Base-by-base conservation (phyloP, 2,888 invertebrate genomes). In the Odontocolon sp. region DNA sequence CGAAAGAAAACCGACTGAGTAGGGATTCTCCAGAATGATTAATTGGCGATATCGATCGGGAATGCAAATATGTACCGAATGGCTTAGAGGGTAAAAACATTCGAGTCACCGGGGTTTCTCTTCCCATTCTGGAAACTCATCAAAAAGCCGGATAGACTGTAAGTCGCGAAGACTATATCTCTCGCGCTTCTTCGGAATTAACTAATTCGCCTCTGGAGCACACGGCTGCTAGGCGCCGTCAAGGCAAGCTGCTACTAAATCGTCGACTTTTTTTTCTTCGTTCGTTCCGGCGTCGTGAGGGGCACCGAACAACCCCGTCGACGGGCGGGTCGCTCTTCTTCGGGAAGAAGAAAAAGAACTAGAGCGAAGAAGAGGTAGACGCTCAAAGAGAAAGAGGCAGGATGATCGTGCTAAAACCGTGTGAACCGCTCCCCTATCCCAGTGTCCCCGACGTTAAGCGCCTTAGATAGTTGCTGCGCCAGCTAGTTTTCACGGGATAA, bases 401-500 rank as follows among this genome's bases (percentile, higher is more conserved):
- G 80, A 82, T 84, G 81, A 84, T 84, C 84, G 81, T 79, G 81
- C 81, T 86, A 82, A 86, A 83, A 83, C 83, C 82, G 80, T 81
- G 81, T 73, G 80, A 81, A 80, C 79, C 80, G 70, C 76, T 78
- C 70, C 77, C 81, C 81, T 84, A 81, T 84, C 81, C 80, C 79
- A 78, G 82, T 81, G 81, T 79, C 79, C 77, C 68, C 72, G 78
- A 80, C 81, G 82, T 80, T 86, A 85, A 86, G 85, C 85, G 82
- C 66, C 80, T 84, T 81, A 83, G 82, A 84, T 84, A 81, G 81
- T 79, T 82, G 86, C 84, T 78, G 72, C 79, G 80, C 82, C 82
- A 84, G 83, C 84, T 82, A 86, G 82, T 83, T 86, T 84, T 77
- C 82, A 78, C 81, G 78, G 78, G 83, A 83, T 86, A 84, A 87